Evolutionary conservation across 1,140 invertebrate genomes (phyloP).

Genomic region (Yoshiicerus persimilis): DNA sequence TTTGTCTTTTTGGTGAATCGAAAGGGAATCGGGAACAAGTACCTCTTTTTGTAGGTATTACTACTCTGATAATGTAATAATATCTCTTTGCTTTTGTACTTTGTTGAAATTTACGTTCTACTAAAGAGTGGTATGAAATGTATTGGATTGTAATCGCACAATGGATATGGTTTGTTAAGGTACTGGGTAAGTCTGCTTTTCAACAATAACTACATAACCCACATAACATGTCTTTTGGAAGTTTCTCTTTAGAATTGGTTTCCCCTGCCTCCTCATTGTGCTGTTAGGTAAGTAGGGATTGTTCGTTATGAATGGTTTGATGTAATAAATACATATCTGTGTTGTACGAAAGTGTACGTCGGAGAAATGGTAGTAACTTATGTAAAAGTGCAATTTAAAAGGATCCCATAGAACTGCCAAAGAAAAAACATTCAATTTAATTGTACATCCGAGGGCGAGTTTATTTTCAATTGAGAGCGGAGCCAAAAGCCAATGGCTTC

Average conservation of each 20-base stretch:
- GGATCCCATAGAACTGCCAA: not conserved
- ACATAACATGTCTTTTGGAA: not conserved
- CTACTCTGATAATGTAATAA: too few species aligned
- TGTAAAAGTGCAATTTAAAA: not conserved
- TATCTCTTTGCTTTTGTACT: too few species aligned
- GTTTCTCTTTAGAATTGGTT: not conserved
- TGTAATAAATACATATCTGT: not conserved
- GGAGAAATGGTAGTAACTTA: not conserved
- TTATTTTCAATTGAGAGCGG: not conserved
- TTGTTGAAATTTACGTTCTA: too few species aligned
- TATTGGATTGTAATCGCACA: not conserved
- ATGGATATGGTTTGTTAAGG: not conserved
- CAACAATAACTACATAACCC: not conserved
- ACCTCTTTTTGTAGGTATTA: too few species aligned
- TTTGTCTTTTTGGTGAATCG: not conserved
- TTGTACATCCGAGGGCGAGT: not conserved
- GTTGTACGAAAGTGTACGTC: not conserved
- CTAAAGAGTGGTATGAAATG: not conserved
- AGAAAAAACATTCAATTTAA: slow-evolving; percentile 10
- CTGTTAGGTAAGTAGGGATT: not conserved
- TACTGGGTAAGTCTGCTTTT: not conserved
- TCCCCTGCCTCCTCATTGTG: not conserved
- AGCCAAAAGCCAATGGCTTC: not conserved
- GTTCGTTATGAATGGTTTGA: not conserved
- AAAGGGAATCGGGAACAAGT: not conserved